These are phyloP conservation scores for Vespertilio murinus DNA, from an alignment of 2,797 vertebrate genomes.

Conservation along the genomic window DNA sequence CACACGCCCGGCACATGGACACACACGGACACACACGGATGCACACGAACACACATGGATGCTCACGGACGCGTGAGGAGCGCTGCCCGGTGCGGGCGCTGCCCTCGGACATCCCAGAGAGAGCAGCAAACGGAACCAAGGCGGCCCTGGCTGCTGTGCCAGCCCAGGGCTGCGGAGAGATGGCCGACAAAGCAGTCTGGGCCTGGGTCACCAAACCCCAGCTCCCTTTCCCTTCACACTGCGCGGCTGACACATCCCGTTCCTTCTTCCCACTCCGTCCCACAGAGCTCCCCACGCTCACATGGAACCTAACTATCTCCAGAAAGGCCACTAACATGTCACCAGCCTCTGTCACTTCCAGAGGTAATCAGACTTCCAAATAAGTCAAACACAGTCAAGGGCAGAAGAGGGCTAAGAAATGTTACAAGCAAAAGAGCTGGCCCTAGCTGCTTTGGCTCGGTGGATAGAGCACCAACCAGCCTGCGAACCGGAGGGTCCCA, in stretches of 20 bases:
- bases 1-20: background rate
- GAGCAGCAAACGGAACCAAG: background rate
- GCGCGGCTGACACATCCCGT: background rate
- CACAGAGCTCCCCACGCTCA: background rate
- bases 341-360: background rate
- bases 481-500: no score
- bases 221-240: background rate
- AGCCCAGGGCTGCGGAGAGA: rapidly evolving
- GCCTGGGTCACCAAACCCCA: background rate
- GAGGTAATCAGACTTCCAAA: background rate
- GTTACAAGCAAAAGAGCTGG: background rate
- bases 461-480: no score
- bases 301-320: background rate
- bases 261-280: background rate
- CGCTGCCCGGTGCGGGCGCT: rapidly evolving
- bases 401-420: rapidly evolving
- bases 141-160: background rate
- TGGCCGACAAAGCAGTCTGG: background rate
- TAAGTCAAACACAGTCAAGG: background rate
- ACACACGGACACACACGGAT: no score
- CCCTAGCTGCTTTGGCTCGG: no score
- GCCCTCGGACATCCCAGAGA: background rate
- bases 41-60: no score
- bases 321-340: background rate
- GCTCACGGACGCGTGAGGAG: background rate